Conservation (phyloP, 1,140 invertebrate species). For the Piezodorus guildinii region DNA sequence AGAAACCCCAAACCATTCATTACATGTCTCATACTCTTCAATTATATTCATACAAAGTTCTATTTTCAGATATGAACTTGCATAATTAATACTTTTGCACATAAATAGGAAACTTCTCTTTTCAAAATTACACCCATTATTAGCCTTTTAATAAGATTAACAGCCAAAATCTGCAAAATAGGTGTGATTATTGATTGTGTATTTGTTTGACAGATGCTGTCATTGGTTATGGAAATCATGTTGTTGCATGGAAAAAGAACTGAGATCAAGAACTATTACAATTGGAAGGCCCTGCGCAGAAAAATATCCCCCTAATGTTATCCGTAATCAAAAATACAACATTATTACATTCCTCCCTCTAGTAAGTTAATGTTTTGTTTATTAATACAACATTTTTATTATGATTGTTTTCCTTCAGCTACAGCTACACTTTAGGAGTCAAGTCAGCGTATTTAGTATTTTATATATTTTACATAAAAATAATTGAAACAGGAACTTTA, state of each 20-base stretch:
- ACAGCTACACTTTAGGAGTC: background rate
- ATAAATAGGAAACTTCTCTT: background rate
- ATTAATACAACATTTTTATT: background rate
- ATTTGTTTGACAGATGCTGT: constrained; percentile 41
- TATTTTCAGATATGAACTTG: constrained; percentile 18
- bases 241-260: constrained; percentile 52
- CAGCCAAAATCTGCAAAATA: background rate
- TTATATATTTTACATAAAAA: too few species aligned
- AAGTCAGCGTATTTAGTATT: too few species aligned
- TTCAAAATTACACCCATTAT: background rate
- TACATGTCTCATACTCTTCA: background rate
- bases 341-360: constrained; percentile 94
- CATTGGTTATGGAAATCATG: constrained; percentile 53
- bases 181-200: background rate
- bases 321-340: constrained; percentile 98
- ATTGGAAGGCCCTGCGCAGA: constrained; percentile 48
- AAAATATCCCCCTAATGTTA: constrained; percentile 89
- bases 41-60: background rate
- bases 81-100: background rate
- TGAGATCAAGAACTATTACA: constrained; percentile 50
- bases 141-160: background rate
- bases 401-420: background rate
- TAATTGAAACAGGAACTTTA: too few species aligned
- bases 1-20: background rate
- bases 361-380: constrained; percentile 42